Evolutionary conservation across 2,888 invertebrate genomes (phyloP).

Genomic region (Lapara coniferarum): DNA sequence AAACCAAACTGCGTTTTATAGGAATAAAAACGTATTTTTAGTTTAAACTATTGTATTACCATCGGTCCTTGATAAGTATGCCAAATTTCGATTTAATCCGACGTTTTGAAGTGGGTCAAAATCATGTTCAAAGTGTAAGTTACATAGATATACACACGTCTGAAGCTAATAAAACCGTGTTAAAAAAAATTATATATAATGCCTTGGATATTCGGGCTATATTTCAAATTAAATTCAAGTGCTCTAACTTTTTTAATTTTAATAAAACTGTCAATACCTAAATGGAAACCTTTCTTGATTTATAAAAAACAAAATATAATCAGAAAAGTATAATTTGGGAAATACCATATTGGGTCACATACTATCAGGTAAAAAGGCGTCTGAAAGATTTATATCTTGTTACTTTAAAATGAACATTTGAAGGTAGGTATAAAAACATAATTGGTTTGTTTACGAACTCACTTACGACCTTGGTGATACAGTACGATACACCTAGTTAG

Average conservation of each 20-base stretch:
- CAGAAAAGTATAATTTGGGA: neutral
- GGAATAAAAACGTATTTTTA: too few species aligned
- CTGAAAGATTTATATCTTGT: slow-evolving; percentile 30
- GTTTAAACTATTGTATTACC: too few species aligned
- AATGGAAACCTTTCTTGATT: too few species aligned
- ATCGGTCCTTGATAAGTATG: too few species aligned
- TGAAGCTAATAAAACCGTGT: too few species aligned
- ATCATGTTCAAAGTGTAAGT: too few species aligned
- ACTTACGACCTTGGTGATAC: slow-evolving; percentile 9
- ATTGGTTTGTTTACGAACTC: slow-evolving; percentile 29
- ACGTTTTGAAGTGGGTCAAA: too few species aligned
- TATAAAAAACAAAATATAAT: too few species aligned
- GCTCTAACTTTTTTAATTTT: too few species aligned
- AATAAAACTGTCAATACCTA: neutral
- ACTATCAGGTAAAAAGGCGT: slow-evolving; percentile 31
- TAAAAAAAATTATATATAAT: neutral
- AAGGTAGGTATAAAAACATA: slow-evolving; percentile 16
- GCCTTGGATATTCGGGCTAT: neutral
- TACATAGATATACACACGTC: too few species aligned
- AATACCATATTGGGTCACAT: slow-evolving; percentile 30
- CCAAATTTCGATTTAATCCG: too few species aligned
- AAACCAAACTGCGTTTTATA: neutral
- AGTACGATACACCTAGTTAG: slow-evolving; percentile 1
- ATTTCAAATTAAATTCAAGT: neutral
- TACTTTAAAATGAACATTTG: slow-evolving; percentile 11